Conservation (phyloP, 2,797 vertebrate species). For the Graptemys geographica region DNA sequence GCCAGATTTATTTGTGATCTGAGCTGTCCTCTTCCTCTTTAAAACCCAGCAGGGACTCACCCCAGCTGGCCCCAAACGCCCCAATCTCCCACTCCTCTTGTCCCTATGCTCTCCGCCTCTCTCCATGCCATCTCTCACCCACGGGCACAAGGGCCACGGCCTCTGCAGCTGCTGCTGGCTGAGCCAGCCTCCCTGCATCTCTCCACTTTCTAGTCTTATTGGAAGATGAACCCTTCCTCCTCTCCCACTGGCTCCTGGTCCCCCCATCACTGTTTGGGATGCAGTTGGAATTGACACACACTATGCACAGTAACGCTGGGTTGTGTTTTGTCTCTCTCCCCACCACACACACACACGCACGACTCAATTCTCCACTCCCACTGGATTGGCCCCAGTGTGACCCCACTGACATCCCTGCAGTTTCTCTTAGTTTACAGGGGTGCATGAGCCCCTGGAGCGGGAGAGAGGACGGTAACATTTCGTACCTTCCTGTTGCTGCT, state of each 20-base stretch:
- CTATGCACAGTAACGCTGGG: too few relatives aligned
- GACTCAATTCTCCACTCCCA: background rate
- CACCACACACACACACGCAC: background rate
- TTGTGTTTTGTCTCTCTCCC: background rate
- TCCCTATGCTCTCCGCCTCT: background rate
- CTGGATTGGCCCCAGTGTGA: background rate
- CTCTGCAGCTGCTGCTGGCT: too few relatives aligned
- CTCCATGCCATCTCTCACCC: background rate
- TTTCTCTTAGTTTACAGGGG: background rate
- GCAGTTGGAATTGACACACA: background rate
- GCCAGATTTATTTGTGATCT: too few relatives aligned
- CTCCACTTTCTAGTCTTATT: background rate
- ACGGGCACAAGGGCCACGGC: too few relatives aligned
- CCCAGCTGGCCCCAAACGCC: background rate
- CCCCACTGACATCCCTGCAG: background rate
- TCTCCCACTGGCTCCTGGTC: background rate
- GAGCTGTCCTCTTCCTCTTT: background rate
- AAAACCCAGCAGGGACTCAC: background rate
- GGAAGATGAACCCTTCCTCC: background rate
- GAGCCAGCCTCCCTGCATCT: background rate
- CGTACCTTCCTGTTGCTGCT: conserved; percentile 85
- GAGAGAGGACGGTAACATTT: background rate
- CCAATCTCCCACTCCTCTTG: too few relatives aligned
- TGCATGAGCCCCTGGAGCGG: background rate
- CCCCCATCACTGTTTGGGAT: background rate